These are phyloP conservation scores for Calidris pugnax DNA, from an alignment of 2,113 vertebrate species.

Conservation along the genomic window DNA sequence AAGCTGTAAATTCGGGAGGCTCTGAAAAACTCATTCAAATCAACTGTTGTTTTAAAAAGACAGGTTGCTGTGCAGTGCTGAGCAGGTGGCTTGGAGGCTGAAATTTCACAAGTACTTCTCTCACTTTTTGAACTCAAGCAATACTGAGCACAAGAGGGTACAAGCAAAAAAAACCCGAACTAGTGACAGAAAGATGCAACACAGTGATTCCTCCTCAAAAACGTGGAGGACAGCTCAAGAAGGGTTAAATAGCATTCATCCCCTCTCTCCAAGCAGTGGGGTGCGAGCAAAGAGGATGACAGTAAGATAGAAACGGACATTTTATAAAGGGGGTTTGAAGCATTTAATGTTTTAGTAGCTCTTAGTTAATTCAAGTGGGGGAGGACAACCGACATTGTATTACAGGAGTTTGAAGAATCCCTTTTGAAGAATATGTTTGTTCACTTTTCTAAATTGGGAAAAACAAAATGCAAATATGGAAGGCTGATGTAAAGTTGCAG, in stretches of 20 bases:
- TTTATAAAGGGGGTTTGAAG: neutral
- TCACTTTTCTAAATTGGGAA: neutral
- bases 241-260: neutral
- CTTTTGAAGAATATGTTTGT: neutral
- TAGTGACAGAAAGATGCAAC: neutral
- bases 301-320: neutral
- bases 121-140: neutral
- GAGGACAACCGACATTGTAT: neutral
- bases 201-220: neutral
- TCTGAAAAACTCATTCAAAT: neutral
- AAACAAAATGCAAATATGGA: neutral
- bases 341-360: neutral
- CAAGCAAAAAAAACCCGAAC: neutral
- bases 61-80: neutral
- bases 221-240: neutral
- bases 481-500: neutral
- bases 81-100: neutral
- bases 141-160: neutral
- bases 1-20: neutral
- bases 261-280: neutral
- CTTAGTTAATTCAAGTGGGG: neutral
- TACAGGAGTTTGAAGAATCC: neutral
- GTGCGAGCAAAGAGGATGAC: neutral
- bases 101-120: neutral
- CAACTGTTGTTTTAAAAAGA: neutral